Percentiles rank a stretch among this genome's conserved stretches.
Evolutionary conservation across 1,140 invertebrate species (phyloP).

Genomic region (Portunus trituberculatus): DNA sequence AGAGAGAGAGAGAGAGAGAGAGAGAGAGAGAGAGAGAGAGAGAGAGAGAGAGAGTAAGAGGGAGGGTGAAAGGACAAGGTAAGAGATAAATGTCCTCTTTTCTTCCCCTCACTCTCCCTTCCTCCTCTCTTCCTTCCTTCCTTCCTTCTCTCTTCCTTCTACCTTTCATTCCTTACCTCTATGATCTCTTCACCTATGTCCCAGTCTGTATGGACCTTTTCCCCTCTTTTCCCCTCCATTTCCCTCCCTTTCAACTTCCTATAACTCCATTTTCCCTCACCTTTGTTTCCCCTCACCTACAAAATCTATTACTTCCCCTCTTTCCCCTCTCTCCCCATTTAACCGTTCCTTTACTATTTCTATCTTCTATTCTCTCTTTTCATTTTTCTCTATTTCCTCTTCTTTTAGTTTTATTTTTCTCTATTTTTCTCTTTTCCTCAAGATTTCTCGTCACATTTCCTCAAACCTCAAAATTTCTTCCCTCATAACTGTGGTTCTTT

Average conservation of each 20-base stretch:
- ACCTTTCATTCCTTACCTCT: neutral
- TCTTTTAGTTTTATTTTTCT: no score
- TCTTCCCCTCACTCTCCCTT: neutral
- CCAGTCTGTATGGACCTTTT: no score
- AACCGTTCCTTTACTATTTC: no score
- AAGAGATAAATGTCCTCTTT: neutral
- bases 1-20: conserved; percentile 45
- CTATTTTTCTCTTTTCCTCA: no score
- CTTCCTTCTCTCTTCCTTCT: neutral
- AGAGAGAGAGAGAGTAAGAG: neutral
- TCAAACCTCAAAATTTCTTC: no score
- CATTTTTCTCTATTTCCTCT: no score
- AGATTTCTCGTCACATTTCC: no score
- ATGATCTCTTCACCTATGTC: no score
- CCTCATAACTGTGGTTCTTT: no score
- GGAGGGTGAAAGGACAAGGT: neutral
- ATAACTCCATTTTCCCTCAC: neutral
- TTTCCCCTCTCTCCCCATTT: no score
- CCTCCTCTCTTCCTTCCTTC: neutral
- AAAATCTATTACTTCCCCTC: neutral
- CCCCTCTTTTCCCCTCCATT: neutral
- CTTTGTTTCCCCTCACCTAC: neutral
- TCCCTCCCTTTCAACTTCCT: neutral
- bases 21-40: conserved; percentile 21
- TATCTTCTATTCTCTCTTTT: no score